A percentile compares a stretch with the other conserved stretches of the same genome.
phyloP scores from a whole-genome alignment of 2,113 vertebrate genomes.

The Coptodon rendalli region DNA sequence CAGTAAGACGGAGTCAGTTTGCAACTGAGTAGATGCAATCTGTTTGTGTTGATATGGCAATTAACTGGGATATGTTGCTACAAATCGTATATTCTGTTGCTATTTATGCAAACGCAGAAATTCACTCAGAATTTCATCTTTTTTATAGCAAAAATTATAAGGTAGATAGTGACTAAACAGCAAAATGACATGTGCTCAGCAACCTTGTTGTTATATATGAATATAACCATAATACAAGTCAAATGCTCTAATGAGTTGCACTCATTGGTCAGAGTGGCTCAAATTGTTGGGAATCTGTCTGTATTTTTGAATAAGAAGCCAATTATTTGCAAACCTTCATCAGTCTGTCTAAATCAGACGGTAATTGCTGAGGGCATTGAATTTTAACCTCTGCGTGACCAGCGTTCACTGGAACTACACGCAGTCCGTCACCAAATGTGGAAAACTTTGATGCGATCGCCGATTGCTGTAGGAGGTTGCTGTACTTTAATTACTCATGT shows the following conservation, averaged over 20 bases:
- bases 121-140: not conserved
- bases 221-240: not conserved
- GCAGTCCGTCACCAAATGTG: not conserved
- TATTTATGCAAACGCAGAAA: not conserved
- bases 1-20: not conserved
- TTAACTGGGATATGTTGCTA: not conserved
- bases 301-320: not conserved
- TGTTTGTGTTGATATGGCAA: not conserved
- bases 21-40: not conserved
- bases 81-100: not conserved
- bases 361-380: not conserved
- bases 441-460: not conserved
- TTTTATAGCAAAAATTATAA: fast-evolving
- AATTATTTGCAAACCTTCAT: not conserved
- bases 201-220: not conserved
- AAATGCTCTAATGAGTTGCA: not conserved
- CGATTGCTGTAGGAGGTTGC: not conserved
- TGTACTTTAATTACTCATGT: not conserved
- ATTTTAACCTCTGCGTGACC: not conserved
- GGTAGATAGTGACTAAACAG: not conserved
- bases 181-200: not conserved
- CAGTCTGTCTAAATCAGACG: not conserved
- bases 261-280: not conserved
- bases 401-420: too few relatives aligned
- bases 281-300: not conserved